Evolutionary conservation across 2,113 vertebrate species (phyloP).

Genomic region (Morone chrysops): DNA sequence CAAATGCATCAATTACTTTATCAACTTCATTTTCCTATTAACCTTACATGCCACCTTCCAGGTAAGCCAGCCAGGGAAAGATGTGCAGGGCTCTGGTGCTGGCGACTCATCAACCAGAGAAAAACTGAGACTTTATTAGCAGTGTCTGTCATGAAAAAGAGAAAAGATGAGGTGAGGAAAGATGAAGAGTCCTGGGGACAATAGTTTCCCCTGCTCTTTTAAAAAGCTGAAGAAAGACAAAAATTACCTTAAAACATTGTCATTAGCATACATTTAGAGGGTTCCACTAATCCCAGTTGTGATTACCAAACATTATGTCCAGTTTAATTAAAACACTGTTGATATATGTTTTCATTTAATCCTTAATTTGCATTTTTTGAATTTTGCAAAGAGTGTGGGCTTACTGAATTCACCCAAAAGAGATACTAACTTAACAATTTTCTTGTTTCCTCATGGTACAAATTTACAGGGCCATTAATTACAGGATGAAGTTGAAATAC

Average conservation of each 20-base stretch:
- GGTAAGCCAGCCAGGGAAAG: constrained; percentile 64
- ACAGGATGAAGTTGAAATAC: not conserved
- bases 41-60: constrained; percentile 79
- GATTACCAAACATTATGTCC: constrained; percentile 67
- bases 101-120: constrained; percentile 42
- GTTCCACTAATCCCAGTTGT: constrained; percentile 32
- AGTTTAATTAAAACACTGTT: constrained; percentile 68
- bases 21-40: constrained; percentile 82
- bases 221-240: constrained; percentile 51
- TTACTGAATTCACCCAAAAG: not conserved
- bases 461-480: not conserved
- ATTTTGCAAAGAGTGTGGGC: constrained; percentile 1
- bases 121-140: constrained; percentile 53
- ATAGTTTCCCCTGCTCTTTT: constrained; percentile 55
- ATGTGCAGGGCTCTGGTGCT: constrained; percentile 21
- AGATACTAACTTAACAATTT: too few species aligned
- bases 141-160: too few species aligned
- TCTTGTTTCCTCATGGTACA: not conserved
- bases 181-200: constrained; percentile 63
- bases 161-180: constrained; percentile 51
- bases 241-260: constrained; percentile 69
- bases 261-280: constrained; percentile 49
- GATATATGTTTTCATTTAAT: constrained; percentile 56
- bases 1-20: constrained; percentile 85
- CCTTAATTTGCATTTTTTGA: constrained; percentile 61